phyloP scores from a whole-genome alignment of 2,113 vertebrate genomes.

The Campylomormyrus tamandua region DNA sequence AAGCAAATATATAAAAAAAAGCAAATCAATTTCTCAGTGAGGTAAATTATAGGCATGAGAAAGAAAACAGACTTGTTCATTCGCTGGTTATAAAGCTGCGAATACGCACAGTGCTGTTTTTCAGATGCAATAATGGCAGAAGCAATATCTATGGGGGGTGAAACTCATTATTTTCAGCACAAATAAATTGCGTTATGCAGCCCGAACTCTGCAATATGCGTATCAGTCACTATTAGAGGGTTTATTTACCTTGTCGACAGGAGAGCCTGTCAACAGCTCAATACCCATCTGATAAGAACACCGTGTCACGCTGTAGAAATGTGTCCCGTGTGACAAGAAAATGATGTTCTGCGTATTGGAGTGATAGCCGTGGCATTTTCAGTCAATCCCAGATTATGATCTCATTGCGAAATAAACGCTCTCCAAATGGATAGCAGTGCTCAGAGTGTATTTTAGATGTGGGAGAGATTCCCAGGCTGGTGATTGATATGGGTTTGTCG shows the following conservation, averaged over 20 bases:
- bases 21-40: not conserved
- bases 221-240: not conserved
- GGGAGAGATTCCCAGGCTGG: not conserved
- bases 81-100: not conserved
- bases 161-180: conserved; percentile 6
- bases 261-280: conserved; percentile 11
- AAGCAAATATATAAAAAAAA: not conserved
- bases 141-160: not conserved
- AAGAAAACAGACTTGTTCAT: not conserved
- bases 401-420: conserved; percentile 17
- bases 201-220: not conserved
- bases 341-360: conserved; percentile 16
- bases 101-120: not conserved
- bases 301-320: conserved; percentile 4
- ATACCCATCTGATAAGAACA: conserved; percentile 12
- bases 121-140: conserved; percentile 4
- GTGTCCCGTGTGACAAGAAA: conserved; percentile 4
- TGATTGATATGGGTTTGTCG: conserved; percentile 5
- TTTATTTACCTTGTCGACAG: conserved; percentile 14
- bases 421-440: conserved; percentile 1
- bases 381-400: conserved; percentile 15
- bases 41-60: not conserved
- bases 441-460: conserved; percentile 10
- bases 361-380: conserved; percentile 16
- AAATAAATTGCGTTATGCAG: conserved; percentile 8